phyloP scores from a whole-genome alignment of 1,140 invertebrate genomes.

The Pogonomyrmex californicus region DNA sequence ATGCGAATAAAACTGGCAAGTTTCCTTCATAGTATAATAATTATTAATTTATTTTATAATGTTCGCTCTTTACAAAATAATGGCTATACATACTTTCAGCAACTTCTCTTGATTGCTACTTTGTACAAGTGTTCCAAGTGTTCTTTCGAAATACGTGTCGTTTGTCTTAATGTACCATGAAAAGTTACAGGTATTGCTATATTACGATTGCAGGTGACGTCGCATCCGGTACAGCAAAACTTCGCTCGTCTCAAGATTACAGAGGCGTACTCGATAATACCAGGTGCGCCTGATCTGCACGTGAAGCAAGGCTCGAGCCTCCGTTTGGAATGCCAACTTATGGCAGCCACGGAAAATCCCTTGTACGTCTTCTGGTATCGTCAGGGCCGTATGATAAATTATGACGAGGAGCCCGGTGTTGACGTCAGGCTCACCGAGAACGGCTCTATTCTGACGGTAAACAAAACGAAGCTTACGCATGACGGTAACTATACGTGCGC shows the following conservation, averaged over 20 bases:
- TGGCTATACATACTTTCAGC: neutral
- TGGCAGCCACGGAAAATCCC: conserved; percentile 91
- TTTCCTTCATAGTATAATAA: neutral
- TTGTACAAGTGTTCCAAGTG: neutral
- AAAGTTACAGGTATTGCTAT: conserved; percentile 15
- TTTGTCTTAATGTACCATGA: neutral
- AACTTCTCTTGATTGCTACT: neutral
- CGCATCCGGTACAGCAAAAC: conserved; percentile 83
- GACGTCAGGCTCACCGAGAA: conserved; percentile 85
- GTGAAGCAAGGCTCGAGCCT: conserved; percentile 92
- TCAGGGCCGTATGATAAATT: conserved; percentile 91
- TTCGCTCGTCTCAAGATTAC: conserved; percentile 83
- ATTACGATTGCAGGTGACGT: conserved; percentile 80
- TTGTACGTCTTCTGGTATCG: conserved; percentile 94
- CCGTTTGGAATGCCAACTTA: conserved; percentile 91
- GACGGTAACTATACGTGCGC: conserved; percentile 91
- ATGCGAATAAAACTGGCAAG: neutral
- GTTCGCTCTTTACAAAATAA: neutral
- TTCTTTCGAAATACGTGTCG: neutral
- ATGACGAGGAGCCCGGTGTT: conserved; percentile 88
- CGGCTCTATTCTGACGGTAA: conserved; percentile 87
- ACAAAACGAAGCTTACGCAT: conserved; percentile 88
- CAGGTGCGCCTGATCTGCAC: conserved; percentile 92
- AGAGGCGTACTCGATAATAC: conserved; percentile 92
- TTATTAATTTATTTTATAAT: neutral